These are phyloP conservation scores for Scrobipalpa atriplicella DNA, from an alignment of 2,888 invertebrate species.

Conservation along the genomic window DNA sequence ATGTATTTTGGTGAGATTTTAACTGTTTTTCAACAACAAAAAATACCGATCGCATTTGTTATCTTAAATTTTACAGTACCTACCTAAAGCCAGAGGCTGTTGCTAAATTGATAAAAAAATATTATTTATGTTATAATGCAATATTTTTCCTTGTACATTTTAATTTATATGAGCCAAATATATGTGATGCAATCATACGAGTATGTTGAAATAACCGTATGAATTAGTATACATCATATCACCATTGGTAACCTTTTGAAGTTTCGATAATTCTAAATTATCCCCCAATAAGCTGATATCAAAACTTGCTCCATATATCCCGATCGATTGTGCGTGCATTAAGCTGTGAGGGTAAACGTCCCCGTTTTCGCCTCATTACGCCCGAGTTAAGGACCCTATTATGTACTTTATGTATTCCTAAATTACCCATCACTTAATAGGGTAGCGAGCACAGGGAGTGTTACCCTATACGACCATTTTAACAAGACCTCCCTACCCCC, in stretches of 20 bases:
- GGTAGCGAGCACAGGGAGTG: conserved; percentile 64
- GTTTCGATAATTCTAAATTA: background rate
- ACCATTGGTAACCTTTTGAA: background rate
- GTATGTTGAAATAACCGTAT: too few species aligned
- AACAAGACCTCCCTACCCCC: conserved; percentile 47
- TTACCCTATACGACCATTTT: conserved; percentile 58
- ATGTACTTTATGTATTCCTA: conserved; percentile 82
- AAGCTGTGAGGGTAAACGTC: conserved; percentile 63
- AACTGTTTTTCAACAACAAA: background rate
- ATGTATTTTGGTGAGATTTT: background rate
- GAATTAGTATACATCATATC: too few species aligned
- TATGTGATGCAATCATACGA: too few species aligned
- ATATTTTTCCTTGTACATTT: too few species aligned
- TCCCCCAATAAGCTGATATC: conserved; percentile 25
- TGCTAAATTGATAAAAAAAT: too few species aligned
- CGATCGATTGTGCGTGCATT: conserved; percentile 58
- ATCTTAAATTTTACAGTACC: too few species aligned
- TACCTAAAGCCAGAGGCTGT: too few species aligned
- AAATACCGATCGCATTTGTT: too few species aligned
- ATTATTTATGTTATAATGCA: too few species aligned
- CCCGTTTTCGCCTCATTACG: conserved; percentile 81
- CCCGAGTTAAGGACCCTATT: conserved; percentile 78
- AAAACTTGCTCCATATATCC: conserved; percentile 33
- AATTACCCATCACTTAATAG: conserved; percentile 82
- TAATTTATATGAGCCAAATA: too few species aligned